Evolutionary conservation across 2,113 vertebrate genomes (phyloP), one percentile per base, ranked within the genome.

Genomic region (Barnardius zonarius): DNA sequence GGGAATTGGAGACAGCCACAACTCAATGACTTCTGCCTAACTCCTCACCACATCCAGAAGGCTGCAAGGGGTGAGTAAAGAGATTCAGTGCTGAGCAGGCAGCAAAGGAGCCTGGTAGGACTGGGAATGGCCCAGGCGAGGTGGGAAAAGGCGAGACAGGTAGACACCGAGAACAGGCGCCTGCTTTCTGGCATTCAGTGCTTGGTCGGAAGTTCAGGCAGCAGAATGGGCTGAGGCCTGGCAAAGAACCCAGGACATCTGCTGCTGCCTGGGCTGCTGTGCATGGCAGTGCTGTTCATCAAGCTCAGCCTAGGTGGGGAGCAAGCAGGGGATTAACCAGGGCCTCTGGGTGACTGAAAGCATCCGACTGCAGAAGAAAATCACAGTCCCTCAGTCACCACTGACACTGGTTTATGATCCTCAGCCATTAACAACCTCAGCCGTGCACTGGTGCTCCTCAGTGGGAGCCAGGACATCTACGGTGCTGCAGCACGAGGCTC

Each of bases 231-330:
- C 82, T 96, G 93, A 69, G 88, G 86, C 61, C 70, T 63, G 80
- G 85, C 46, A 77, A 92, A 37, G 54, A 93, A 55, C 43, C 63
- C 92, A 90, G 49, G 88, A 90, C 49, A 70, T 70, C 87, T 87
- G 95, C 92, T 94, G 80, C 80, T 92, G 61, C 86, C 39, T 18
- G n/a, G 69, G 77, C 79, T 96, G 92, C 64, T 52, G 78, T 23
- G 35, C 69, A 12, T 18, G 69, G 64, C 87, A 94, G 48, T 63
- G 84, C 61, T 85, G 88, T 1, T 90, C 66, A 87, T 55, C 85
- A 63, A 87, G 81, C 31, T 76, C 66, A 82, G 91, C 62, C 44
- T 4, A 48, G 83, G 86, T 19, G 55, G 77, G 89, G 91, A 95
- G 81, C 74, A 91, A 92, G 73, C 70, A 95, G 89, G 86, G 86